A percentile compares a stretch with the other conserved stretches of the same genome.
phyloP scores from a whole-genome alignment of 2,888 invertebrate species.

The Fabriciana adippe region DNA sequence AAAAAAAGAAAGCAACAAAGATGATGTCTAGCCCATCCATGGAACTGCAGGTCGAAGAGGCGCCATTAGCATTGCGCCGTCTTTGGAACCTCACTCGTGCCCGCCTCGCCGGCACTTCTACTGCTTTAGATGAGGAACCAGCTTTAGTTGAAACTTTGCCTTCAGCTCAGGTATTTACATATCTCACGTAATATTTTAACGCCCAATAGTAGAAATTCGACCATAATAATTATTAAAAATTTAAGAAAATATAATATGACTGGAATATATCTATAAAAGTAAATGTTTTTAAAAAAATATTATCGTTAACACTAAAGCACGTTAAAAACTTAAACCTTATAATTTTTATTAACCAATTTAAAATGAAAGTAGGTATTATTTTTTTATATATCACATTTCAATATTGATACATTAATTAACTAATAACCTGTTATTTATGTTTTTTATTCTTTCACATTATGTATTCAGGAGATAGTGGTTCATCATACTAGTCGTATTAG shows the following conservation, averaged over 20 bases:
- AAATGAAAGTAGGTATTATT: too few species aligned
- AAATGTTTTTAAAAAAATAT: too few species aligned
- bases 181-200: not conserved
- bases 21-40: conserved; percentile 77
- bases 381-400: too few species aligned
- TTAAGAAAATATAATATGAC: too few species aligned
- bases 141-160: conserved; percentile 70
- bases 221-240: too few species aligned
- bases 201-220: not conserved
- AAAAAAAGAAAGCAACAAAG: conserved; percentile 42
- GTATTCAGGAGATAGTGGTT: not conserved
- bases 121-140: conserved; percentile 66
- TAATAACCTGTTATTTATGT: too few species aligned
- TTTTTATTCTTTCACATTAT: too few species aligned
- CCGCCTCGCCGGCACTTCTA: conserved; percentile 73
- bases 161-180: conserved; percentile 67
- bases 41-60: conserved; percentile 82
- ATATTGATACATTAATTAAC: too few species aligned
- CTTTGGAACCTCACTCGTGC: conserved; percentile 79
- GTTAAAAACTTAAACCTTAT: too few species aligned
- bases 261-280: too few species aligned
- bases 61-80: conserved; percentile 75
- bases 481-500: not conserved
- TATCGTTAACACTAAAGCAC: too few species aligned
- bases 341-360: too few species aligned